Evolutionary conservation across 2,888 invertebrate genomes (phyloP), one percentile per base, ranked within the genome.

Genomic region (Drosophila crucigera): DNA sequence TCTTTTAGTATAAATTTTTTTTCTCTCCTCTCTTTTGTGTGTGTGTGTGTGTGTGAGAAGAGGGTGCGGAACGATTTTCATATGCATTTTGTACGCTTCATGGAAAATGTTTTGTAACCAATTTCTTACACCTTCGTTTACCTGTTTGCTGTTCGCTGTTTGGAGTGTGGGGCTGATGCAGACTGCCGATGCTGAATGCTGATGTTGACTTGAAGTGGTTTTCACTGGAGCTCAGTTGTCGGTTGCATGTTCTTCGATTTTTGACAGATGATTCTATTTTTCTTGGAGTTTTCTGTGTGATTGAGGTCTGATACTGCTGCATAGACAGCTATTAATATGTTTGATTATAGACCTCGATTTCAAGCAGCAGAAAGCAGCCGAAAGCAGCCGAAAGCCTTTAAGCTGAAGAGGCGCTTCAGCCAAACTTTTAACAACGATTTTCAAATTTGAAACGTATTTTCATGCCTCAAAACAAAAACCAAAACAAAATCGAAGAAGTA

Each of bases 11-110:
- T 37, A 22, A 30, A 19, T 43, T 25, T 31, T 31, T 22, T n/a
- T 31, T 22, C 16, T 22, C 54, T 25, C 22, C 22, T 16, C 16
- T 22, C 54, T 22, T 25, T 22, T 53, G 35, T 47, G 22, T 9
- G 43, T 39, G 33, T 33, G 33, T 35, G 37, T 37, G 43, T 47
- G 22, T 22, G 7, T 73, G 75, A 73, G 85, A 68, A 68, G 68
- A 81, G 79, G 79, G 79, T 81, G 79, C 82, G 73, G 80, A 68
- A 58, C 71, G 72, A 74, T 84, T 86, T 90, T 82, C 83, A 75
- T 71, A 70, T 70, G 90, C 83, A 89, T 90, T 88, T 88, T 86
- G 83, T 90, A 88, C 87, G 87, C 87, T 90, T 86, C 84, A 87
- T 78, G 87, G 84, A 89, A 84, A 82, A 75, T 84, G 63, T 62